Evolutionary conservation across 2,797 vertebrate species (phyloP), one percentile per base, ranked within the genome.

Genomic region (Falco naumanni): DNA sequence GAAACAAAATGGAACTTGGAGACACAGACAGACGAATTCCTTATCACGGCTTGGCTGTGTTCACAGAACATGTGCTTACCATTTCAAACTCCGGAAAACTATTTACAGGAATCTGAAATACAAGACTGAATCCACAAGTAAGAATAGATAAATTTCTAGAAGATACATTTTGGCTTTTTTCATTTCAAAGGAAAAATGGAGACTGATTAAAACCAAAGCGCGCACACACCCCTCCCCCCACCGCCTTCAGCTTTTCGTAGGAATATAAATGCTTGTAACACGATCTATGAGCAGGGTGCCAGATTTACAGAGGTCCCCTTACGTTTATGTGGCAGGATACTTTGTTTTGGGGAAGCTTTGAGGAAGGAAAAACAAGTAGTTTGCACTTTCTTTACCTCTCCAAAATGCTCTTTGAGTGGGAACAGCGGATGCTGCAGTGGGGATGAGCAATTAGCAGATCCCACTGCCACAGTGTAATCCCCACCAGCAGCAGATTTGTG

Each of bases 1-100:
- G 95, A 96, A 96, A 92, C 90, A 97, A 97, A 97, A 97, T 93
- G 95, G 96, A 93, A 97, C 95, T 96, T 93, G 89, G 93, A 96
- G 91, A 92, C 0, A 1, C 61, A 95, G 94, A 92, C 82, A 94
- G 84, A 93, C 47, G 11, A 97, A 96, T 95, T 96, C 94, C 93
- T 95, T 96, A 97, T 97, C 96, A 86, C 24, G 41, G 89, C 89
- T 92, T 96, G 95, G 96, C 95, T 96, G 76, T 64, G 89, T 75
- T 95, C 79, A 69, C 59, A 70, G 72, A 95, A 96, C 95, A 97
- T 91, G 87, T 96, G 94, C 90, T 97, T 94, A 92, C 92, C 89
- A 96, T 96, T 97, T 96, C 76, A 63, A 95, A 26, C 93, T 85
- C 89, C 3, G 26, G 92, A 94, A 95, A 95, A 94, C 69, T 91